Conservation (phyloP, 2,113 vertebrate species). For the Lophotis ruficrista region DNA sequence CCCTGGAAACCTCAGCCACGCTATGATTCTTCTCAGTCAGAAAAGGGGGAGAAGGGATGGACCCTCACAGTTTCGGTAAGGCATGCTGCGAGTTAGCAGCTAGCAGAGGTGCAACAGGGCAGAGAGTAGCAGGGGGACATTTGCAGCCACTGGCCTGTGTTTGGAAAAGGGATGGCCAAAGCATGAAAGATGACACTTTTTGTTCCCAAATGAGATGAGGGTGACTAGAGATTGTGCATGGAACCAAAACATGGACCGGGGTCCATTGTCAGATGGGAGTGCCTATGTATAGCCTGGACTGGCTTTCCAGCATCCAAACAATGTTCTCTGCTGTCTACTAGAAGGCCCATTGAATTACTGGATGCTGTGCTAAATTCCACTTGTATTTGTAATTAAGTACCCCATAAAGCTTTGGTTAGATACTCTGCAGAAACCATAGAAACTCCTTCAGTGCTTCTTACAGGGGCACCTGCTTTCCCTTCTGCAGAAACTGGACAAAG, state of each 20-base stretch:
- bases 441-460: not conserved
- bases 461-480: not conserved
- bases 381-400: not conserved
- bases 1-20: not conserved
- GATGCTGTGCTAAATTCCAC: not conserved
- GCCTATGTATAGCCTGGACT: not conserved
- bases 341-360: not conserved
- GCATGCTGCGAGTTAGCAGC: not conserved
- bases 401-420: not conserved
- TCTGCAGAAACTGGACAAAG: not conserved
- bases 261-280: not conserved
- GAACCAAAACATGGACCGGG: not conserved
- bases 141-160: not conserved
- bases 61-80: accelerated
- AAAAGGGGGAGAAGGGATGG: not conserved
- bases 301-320: not conserved
- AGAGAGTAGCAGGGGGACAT: not conserved
- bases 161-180: not conserved
- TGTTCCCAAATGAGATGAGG: not conserved
- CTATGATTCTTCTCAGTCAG: not conserved
- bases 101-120: not conserved
- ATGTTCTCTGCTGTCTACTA: not conserved
- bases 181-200: not conserved
- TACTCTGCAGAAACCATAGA: not conserved
- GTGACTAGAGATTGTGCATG: not conserved